Base-by-base conservation (phyloP, 2,888 invertebrate species). In the Philhelius pedissequus region DNA sequence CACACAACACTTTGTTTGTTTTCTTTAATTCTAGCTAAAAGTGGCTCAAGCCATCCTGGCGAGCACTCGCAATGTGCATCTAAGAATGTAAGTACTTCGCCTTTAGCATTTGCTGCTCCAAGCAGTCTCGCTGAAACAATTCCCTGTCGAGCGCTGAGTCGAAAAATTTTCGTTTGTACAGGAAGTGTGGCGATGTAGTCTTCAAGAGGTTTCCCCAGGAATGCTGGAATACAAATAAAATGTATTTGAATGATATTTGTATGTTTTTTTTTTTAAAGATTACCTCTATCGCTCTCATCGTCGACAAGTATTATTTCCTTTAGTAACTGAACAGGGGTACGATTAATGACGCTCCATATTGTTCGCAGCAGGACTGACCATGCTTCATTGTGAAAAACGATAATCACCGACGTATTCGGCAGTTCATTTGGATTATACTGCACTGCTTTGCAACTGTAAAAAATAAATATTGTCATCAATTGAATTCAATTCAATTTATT, bases 361-460 rank as follows among this genome's bases (percentile, higher is more conserved):
- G 99, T 99, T 70, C 99, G 93, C 88, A 99, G 92, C 11, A 99
- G 93, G 0, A 99, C 99, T 3, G 99, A 98, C 98, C 98, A 99
- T 0, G 99, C 99, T 92, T 99, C 99, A 90, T 99, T 99, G 91
- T 99, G 99, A 90, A 99, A 99, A 1, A 99, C 98, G 87, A 99
- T 98, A 66, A 99, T 96, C 15, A 99, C 94, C 86, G 96, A 96
- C 0, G 98, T 97, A 86, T 94, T 96, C 0, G 98, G 98, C 70
- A 99, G 92, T 64, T 93, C 93, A 80, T 93, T 91, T 77, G 92
- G 90, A 87, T 79, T 38, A 30, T 94, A 94, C 87, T 94, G 93
- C 79, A 92, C 91, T 30, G 87, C 87, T 86, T 92, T 92, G 89
- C 96, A 96, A 87, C 96, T 96, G 35, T 6, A 40, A 66, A 30